A percentile compares a stretch with the other conserved stretches of the same genome.
These are phyloP conservation scores for Cephalopholis sonnerati DNA, from an alignment of 2,113 vertebrate genomes.

Conservation along the genomic window DNA sequence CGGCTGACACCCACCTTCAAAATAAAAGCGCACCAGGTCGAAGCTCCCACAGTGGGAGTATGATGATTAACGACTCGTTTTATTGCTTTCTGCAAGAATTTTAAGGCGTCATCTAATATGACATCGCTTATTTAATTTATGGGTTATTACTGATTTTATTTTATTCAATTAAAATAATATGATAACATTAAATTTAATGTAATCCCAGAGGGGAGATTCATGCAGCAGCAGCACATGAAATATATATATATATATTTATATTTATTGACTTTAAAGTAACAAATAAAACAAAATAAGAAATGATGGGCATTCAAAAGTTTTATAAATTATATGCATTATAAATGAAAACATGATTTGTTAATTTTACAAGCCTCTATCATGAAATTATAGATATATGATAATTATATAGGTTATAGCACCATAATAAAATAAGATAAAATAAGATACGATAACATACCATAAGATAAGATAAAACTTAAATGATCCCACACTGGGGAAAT, in stretches of 20 bases:
- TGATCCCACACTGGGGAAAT: too few relatives aligned
- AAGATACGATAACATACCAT: too few relatives aligned
- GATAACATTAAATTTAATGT: too few relatives aligned
- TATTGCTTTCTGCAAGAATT: neutral
- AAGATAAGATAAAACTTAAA: too few relatives aligned
- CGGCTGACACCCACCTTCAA: constrained; percentile 23
- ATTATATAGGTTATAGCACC: too few relatives aligned
- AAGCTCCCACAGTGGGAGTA: neutral
- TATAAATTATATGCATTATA: neutral
- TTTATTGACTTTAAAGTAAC: too few relatives aligned
- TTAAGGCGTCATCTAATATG: neutral
- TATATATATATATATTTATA: too few relatives aligned
- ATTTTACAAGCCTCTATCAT: neutral
- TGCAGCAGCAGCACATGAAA: neutral
- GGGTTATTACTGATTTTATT: neutral
- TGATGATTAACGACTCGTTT: neutral
- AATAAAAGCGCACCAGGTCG: constrained; percentile 42
- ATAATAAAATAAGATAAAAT: too few relatives aligned
- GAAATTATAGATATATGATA: too few relatives aligned
- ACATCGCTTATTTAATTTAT: neutral
- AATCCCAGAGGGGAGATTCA: neutral
- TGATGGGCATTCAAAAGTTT: neutral
- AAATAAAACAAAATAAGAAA: neutral
- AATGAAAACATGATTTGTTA: neutral
- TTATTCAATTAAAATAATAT: neutral